Evolutionary conservation across 2,797 vertebrate species (phyloP).

Genomic region (Avahi laniger): DNA sequence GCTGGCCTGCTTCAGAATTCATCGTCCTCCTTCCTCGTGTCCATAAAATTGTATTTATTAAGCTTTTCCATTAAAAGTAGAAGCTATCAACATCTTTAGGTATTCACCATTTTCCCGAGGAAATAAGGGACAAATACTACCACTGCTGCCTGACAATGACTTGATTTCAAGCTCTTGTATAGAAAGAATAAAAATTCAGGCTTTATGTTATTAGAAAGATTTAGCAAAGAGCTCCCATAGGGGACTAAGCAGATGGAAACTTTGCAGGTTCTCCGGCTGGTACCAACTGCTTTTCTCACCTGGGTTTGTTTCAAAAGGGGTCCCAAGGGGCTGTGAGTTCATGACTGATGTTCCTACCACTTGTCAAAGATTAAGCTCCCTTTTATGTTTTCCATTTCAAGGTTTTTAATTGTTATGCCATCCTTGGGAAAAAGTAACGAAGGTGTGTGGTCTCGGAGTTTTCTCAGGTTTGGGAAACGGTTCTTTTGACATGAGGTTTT

Average conservation of each 20-base stretch:
- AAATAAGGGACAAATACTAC: conserved; percentile 59
- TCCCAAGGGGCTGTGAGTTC: not conserved
- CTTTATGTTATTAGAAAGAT: conserved; percentile 72
- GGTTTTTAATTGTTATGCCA: not conserved
- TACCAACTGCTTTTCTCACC: not conserved
- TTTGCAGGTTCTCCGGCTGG: fast-evolving
- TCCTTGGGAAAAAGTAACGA: not conserved
- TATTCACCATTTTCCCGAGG: conserved; percentile 71
- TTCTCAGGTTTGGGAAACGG: not conserved
- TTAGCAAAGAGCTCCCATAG: conserved; percentile 63
- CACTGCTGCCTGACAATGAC: conserved; percentile 63
- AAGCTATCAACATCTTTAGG: conserved; percentile 73
- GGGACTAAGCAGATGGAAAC: not conserved
- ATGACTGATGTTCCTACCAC: not conserved
- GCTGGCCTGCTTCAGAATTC: conserved; percentile 67
- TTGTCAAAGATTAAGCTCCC: not conserved
- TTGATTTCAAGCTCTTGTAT: conserved; percentile 70
- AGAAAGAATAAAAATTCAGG: conserved; percentile 58
- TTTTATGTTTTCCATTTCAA: conserved; percentile 4
- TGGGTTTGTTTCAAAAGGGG: not conserved
- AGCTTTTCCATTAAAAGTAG: conserved; percentile 64
- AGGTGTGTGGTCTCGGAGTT: not conserved
- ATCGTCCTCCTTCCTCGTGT: not conserved
- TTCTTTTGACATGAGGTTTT: not conserved
- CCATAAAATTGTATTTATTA: conserved; percentile 77